These are phyloP conservation scores for Eupithecia subumbrata DNA, from an alignment of 2,888 invertebrate genomes.

Conservation along the genomic window DNA sequence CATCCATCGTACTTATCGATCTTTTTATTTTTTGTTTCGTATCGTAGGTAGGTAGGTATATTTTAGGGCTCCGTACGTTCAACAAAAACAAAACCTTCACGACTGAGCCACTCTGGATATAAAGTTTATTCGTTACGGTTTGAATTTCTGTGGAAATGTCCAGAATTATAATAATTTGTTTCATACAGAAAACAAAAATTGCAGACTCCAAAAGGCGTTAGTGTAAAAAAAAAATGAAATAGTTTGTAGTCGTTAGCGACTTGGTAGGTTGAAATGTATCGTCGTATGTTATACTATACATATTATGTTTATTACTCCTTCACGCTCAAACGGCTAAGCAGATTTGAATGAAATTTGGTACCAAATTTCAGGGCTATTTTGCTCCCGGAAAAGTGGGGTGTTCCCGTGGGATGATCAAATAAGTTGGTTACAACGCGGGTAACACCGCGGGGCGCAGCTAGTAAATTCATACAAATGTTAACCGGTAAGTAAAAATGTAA, in stretches of 20 bases:
- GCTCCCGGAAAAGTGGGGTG: not conserved
- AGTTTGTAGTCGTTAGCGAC: too few relatives aligned
- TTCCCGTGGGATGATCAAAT: not conserved
- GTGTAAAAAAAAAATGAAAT: too few relatives aligned
- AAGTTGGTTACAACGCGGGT: not conserved
- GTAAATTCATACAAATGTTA: not conserved
- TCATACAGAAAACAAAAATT: not conserved
- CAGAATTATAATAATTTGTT: not conserved
- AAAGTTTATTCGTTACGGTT: not conserved
- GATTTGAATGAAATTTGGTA: not conserved
- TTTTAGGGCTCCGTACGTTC: not conserved
- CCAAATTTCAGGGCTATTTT: not conserved
- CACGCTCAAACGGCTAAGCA: not conserved
- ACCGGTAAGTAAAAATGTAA: not conserved
- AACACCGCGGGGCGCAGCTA: too few relatives aligned
- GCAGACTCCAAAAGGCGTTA: not conserved
- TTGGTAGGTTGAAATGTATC: too few relatives aligned
- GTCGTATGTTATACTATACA: too few relatives aligned
- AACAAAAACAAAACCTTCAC: not conserved
- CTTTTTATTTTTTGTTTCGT: slow-evolving; percentile 82
- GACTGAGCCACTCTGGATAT: not conserved
- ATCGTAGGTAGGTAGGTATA: slow-evolving; percentile 48
- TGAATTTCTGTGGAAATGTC: not conserved
- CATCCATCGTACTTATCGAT: slow-evolving; percentile 68
- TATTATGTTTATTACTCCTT: too few relatives aligned